Evolutionary conservation across 2,888 invertebrate genomes (phyloP).

Genomic region (Synergus gifuensis): DNA sequence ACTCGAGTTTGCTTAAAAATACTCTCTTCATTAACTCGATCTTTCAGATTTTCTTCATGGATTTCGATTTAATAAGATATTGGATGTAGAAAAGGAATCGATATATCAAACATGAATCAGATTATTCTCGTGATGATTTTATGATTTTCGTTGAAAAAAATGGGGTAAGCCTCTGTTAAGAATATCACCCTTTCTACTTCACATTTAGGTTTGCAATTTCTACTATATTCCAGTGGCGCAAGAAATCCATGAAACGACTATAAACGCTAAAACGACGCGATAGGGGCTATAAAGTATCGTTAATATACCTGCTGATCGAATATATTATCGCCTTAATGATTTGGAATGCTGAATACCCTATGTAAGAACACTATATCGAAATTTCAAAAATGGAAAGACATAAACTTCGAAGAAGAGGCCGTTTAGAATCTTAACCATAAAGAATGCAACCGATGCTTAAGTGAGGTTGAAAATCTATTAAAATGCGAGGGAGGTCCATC

Average conservation of each 20-base stretch:
- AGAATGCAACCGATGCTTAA: slow-evolving; percentile 23
- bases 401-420: slow-evolving; percentile 41
- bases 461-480: slow-evolving; percentile 29
- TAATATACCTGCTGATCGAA: slow-evolving; percentile 67
- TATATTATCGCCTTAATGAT: slow-evolving; percentile 68
- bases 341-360: slow-evolving; percentile 60
- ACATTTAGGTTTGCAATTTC: background rate
- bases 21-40: background rate
- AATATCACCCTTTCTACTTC: background rate
- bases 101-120: background rate
- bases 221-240: slow-evolving; percentile 6
- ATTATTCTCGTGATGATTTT: background rate
- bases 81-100: background rate
- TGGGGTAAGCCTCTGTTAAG: background rate
- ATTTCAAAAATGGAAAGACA: slow-evolving; percentile 58
- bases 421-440: slow-evolving; percentile 12
- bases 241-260: background rate
- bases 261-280: slow-evolving; percentile 44
- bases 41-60: background rate
- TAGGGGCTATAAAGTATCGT: slow-evolving; percentile 65
- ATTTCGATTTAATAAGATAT: background rate
- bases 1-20: background rate
- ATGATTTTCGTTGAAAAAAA: background rate
- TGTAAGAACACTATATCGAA: slow-evolving; percentile 59
- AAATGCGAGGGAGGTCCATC: slow-evolving; percentile 27